Evolutionary conservation across 2,797 vertebrate genomes (phyloP), one percentile per base, ranked within the genome.

Genomic region (Etheostoma perlongum): DNA sequence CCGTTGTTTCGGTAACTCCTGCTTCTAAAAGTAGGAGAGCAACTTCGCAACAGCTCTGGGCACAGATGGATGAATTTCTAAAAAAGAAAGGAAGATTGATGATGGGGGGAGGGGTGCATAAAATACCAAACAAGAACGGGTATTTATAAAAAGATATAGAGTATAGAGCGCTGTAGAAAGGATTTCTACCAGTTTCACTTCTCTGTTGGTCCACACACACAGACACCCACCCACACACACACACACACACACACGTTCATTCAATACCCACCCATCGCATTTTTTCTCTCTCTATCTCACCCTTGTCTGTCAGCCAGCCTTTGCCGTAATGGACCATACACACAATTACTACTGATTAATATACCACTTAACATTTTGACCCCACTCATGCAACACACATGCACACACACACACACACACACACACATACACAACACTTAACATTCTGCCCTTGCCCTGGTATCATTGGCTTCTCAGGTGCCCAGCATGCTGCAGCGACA

Each of bases 271-370:
- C 78, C 13, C 69, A 60, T 49, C 5, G 1, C 51, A 9, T 44
- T 63, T 76, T 42, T 70, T 27, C 47, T 16, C 40, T 75, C 42
- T 65, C 21, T 64, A 4, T 76, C 72, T 66, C 78, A 75, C 62
- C 65, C 77, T 64, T 78, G 78, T 82, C 77, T 87, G 74, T 82
- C 83, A 87, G 79, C 78, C 84, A 88, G 72, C 85, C 70, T 70
- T 85, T 66, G 55, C 73, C 82, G 87, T 93, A 91, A 92, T 92
- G 89, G 89, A 89, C 85, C 88, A 89, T 86, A 85, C 86, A 88
- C 85, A 91, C 88, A 91, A 93, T 93, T 93, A 93, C 85, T 82
- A 83, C 88, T 88, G 86, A 92, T 93, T 92, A 91, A 93, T 93
- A 90, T 72, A 82, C 83, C 87, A 92, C 92, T 93, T 92, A 91